phyloP scores from a whole-genome alignment of 2,113 vertebrate species.

The Indri indri region DNA sequence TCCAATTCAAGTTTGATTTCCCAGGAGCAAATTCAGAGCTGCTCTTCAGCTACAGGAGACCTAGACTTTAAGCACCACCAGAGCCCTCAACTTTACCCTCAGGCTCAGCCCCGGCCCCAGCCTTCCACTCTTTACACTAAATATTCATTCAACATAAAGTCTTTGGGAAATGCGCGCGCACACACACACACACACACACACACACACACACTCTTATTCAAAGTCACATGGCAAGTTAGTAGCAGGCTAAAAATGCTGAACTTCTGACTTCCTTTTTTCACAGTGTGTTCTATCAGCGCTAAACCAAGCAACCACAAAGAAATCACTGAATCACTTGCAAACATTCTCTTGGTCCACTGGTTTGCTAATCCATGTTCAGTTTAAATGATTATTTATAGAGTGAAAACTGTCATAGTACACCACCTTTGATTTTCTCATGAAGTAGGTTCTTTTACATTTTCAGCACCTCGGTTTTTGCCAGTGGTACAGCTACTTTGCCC shows the following conservation, averaged over 20 bases:
- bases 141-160: not conserved
- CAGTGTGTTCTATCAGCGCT: conserved; percentile 15
- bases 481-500: not conserved
- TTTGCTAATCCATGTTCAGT: not conserved
- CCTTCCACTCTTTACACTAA: not conserved
- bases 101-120: not conserved
- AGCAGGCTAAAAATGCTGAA: conserved; percentile 60
- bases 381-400: not conserved
- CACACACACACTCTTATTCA: not conserved
- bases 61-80: not conserved
- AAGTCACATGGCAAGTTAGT: conserved; percentile 63
- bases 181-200: not conserved
- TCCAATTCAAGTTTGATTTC: not conserved
- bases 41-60: not conserved
- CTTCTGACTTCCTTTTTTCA: conserved; percentile 67
- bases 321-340: conserved; percentile 54
- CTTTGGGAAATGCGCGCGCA: not conserved
- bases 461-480: conserved; percentile 7
- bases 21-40: not conserved
- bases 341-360: not conserved
- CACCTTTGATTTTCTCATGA: not conserved
- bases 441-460: not conserved
- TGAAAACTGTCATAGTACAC: not conserved
- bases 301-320: conserved; percentile 51
- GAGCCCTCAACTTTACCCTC: not conserved